These are phyloP conservation scores for Lucilia cuprina DNA, from an alignment of 1,140 invertebrate genomes.

Conservation along the genomic window DNA sequence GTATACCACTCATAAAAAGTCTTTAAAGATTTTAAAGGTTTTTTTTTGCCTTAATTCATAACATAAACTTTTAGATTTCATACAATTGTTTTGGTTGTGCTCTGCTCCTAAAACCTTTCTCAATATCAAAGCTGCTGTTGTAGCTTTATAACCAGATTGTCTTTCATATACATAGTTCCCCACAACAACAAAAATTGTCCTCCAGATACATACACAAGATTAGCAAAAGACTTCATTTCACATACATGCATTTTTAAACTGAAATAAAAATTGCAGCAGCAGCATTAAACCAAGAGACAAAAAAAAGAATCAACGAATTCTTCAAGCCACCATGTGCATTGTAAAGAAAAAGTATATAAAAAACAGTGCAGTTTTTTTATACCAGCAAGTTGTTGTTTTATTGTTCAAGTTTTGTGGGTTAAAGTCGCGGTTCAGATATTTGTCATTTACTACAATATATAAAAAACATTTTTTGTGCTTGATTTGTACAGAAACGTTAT, in stretches of 20 bases:
- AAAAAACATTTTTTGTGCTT: not conserved
- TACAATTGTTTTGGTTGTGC: not conserved
- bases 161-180: too few species aligned
- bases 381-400: not conserved
- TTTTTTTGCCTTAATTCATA: not conserved
- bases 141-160: constrained; percentile 11
- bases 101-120: constrained; percentile 18
- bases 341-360: not conserved
- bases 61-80: not conserved
- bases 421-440: constrained; percentile 34
- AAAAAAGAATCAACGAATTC: constrained; percentile 1
- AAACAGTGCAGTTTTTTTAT: not conserved
- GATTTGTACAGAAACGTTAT: constrained; percentile 16
- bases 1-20: not conserved
- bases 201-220: constrained; percentile 36
- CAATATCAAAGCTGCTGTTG: constrained; percentile 23
- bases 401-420: constrained; percentile 35
- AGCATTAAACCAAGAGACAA: not conserved
- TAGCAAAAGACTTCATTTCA: constrained; percentile 35
- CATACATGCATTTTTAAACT: constrained; percentile 26
- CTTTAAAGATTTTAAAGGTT: not conserved
- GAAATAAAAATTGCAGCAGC: not conserved
- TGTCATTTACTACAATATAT: constrained; percentile 13
- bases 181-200: constrained; percentile 28
- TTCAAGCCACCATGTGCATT: constrained; percentile 26